Evolutionary conservation across 2,888 invertebrate genomes (phyloP).

Genomic region (Calameuta pallipes): DNA sequence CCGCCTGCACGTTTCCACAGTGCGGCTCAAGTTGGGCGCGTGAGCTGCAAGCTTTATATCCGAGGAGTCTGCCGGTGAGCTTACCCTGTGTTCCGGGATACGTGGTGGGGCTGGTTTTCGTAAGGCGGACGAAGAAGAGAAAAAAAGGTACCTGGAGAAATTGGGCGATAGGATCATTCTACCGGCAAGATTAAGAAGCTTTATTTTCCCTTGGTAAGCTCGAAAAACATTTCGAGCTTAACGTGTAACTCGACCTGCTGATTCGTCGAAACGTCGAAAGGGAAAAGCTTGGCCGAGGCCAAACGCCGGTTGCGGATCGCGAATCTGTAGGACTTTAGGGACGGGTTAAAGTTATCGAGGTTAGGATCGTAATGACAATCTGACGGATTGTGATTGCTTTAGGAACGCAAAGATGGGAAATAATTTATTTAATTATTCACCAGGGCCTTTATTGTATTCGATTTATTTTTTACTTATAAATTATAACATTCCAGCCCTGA

Average conservation of each 20-base stretch:
- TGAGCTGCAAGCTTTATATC: background rate
- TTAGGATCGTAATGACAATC: background rate
- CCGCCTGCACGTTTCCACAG: background rate
- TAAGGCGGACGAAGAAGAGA: background rate
- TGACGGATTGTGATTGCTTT: too few relatives aligned
- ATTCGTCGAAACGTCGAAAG: background rate
- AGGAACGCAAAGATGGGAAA: background rate
- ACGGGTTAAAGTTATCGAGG: constrained; percentile 12
- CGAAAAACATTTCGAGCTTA: background rate
- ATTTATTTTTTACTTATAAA: too few relatives aligned
- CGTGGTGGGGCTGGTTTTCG: background rate
- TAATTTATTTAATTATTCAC: background rate
- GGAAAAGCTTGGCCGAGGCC: background rate
- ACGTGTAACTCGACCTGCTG: background rate
- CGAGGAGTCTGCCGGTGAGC: background rate
- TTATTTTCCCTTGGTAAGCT: background rate
- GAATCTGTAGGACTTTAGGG: constrained; percentile 16
- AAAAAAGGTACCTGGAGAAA: background rate
- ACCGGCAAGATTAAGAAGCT: background rate
- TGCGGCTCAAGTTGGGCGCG: background rate
- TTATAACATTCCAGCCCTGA: too few relatives aligned
- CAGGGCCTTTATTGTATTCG: too few relatives aligned
- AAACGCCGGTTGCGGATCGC: background rate
- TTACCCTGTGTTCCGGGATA: background rate
- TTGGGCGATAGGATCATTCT: background rate